These are phyloP conservation scores for Abrostola tripartita DNA, from an alignment of 2,888 invertebrate genomes.

Conservation along the genomic window DNA sequence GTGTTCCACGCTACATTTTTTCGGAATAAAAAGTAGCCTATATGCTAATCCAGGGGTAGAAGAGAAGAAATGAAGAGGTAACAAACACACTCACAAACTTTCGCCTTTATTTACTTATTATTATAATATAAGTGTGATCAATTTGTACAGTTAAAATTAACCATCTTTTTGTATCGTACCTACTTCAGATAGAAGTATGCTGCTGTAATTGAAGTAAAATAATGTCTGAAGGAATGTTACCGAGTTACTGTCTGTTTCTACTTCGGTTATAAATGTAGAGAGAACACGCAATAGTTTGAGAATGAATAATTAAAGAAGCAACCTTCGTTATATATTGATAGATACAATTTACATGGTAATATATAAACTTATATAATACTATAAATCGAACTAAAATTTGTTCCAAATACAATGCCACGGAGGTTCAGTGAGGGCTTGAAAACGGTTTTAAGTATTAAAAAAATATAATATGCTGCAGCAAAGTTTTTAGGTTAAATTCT, in stretches of 20 bases:
- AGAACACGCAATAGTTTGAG: conserved; percentile 28
- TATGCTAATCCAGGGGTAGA: too few relatives aligned
- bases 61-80: background rate
- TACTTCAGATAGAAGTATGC: background rate
- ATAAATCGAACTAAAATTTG: background rate
- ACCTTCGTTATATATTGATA: conserved; percentile 3
- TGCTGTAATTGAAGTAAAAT: background rate
- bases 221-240: conserved; percentile 2
- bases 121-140: background rate
- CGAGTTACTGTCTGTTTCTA: conserved; percentile 1
- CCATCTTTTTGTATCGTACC: background rate
- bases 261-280: conserved; percentile 12
- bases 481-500: background rate
- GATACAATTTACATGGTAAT: conserved; percentile 1
- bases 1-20: too few relatives aligned
- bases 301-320: conserved; percentile 14
- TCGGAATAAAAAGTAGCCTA: too few relatives aligned
- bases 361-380: background rate
- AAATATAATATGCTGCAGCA: too few relatives aligned
- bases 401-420: background rate
- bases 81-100: too few relatives aligned
- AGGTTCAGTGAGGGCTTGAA: too few relatives aligned
- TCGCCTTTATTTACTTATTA: too few relatives aligned
- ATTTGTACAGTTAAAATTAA: background rate
- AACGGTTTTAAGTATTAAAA: too few relatives aligned